These are phyloP conservation scores for Harmothoe impar DNA, from an alignment of 2,888 invertebrate genomes.

Conservation along the genomic window DNA sequence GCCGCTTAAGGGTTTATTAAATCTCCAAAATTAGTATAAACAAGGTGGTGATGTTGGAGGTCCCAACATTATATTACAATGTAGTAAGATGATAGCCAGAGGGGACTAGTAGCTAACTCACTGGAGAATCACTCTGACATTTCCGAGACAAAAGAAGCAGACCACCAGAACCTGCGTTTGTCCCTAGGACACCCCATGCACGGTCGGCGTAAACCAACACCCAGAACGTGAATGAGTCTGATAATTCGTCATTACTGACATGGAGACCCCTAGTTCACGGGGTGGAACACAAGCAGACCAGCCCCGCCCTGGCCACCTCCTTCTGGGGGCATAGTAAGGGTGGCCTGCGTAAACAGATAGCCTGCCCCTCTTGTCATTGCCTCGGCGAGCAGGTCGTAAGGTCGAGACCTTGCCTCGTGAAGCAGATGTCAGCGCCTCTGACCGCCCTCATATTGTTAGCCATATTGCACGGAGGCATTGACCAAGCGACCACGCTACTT, in stretches of 20 bases:
- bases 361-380: background rate
- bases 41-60: too few relatives aligned
- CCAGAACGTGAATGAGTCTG: constrained; percentile 17
- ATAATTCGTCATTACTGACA: background rate
- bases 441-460: background rate
- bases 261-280: background rate
- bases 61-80: too few relatives aligned
- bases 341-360: background rate
- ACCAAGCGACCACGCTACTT: too few relatives aligned
- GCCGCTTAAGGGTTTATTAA: too few relatives aligned
- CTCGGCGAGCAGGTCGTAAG: background rate
- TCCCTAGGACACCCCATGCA: background rate
- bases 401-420: constrained; percentile 3
- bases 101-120: background rate
- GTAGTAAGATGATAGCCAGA: too few relatives aligned
- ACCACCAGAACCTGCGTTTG: background rate
- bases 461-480: background rate
- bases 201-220: constrained; percentile 10
- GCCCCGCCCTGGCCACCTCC: background rate
- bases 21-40: too few relatives aligned
- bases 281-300: background rate
- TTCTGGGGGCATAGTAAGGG: background rate
- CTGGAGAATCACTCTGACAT: constrained; percentile 41
- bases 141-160: background rate
- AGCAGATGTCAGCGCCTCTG: constrained; percentile 26